phyloP scores from a whole-genome alignment of 2,113 vertebrate genomes.

The Chloropsis hardwickii region DNA sequence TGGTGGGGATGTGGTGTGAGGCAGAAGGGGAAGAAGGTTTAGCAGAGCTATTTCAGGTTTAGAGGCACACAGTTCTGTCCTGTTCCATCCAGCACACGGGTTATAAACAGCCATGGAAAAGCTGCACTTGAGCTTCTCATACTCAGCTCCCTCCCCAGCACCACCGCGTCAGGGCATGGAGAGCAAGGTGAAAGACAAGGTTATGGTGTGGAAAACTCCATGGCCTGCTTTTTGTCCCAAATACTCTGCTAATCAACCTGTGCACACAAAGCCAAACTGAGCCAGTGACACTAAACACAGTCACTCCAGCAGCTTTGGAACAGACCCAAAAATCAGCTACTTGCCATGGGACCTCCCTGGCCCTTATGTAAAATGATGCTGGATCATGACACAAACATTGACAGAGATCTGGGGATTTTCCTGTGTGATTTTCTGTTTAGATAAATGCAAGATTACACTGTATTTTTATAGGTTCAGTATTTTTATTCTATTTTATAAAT shows the following conservation, averaged over 20 bases:
- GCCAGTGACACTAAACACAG: not conserved
- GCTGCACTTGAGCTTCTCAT: not conserved
- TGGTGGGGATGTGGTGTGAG: slow-evolving; percentile 53
- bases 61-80: not conserved
- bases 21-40: slow-evolving; percentile 33
- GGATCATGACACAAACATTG: not conserved
- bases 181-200: not conserved
- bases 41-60: slow-evolving; percentile 45
- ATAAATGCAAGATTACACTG: not conserved
- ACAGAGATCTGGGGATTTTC: not conserved
- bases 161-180: not conserved
- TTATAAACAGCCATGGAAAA: slow-evolving; percentile 11
- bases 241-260: not conserved
- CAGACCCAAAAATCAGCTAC: not conserved
- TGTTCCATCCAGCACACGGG: not conserved
- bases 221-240: not conserved
- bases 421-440: not conserved
- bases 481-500: not conserved
- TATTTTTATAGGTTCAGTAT: not conserved
- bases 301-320: not conserved
- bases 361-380: not conserved
- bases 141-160: not conserved
- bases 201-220: not conserved
- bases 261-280: not conserved
- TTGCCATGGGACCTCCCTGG: not conserved